Evolutionary conservation across 1,140 invertebrate genomes (phyloP).

Genomic region (Eriosoma lanigerum): DNA sequence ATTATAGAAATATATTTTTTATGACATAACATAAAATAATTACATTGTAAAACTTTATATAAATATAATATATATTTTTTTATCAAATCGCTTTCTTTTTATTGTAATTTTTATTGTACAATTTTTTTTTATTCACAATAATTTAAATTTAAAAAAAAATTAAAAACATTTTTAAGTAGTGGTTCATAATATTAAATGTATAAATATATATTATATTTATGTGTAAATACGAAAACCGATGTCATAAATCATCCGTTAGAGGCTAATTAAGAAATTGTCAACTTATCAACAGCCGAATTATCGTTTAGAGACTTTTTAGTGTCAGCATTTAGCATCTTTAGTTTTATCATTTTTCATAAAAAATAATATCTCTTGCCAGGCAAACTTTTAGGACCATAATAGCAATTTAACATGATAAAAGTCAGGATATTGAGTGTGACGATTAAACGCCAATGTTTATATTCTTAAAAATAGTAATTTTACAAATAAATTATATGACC

Average conservation of each 20-base stretch:
- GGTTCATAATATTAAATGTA: background rate
- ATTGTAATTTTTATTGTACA: background rate
- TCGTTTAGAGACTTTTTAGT: constrained; percentile 9
- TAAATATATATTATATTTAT: background rate
- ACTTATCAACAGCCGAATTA: constrained; percentile 34
- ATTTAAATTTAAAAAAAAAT: background rate
- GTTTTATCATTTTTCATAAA: constrained; percentile 39
- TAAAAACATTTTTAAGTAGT: background rate
- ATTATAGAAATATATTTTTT: no score
- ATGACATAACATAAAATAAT: no score
- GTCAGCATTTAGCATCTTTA: background rate
- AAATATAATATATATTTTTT: background rate
- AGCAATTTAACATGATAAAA: background rate
- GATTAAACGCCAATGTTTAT: no score
- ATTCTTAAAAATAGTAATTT: no score
- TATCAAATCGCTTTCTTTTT: background rate
- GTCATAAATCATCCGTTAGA: constrained; percentile 45
- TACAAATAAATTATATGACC: no score
- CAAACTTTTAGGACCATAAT: constrained; percentile 17
- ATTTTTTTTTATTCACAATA: background rate
- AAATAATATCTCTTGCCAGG: background rate
- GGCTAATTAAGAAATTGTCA: constrained; percentile 46
- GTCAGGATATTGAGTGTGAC: background rate
- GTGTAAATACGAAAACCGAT: background rate
- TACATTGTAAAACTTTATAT: background rate